These are phyloP conservation scores for Capitella teleta DNA, from an alignment of 1,140 invertebrate genomes.

Conservation along the genomic window DNA sequence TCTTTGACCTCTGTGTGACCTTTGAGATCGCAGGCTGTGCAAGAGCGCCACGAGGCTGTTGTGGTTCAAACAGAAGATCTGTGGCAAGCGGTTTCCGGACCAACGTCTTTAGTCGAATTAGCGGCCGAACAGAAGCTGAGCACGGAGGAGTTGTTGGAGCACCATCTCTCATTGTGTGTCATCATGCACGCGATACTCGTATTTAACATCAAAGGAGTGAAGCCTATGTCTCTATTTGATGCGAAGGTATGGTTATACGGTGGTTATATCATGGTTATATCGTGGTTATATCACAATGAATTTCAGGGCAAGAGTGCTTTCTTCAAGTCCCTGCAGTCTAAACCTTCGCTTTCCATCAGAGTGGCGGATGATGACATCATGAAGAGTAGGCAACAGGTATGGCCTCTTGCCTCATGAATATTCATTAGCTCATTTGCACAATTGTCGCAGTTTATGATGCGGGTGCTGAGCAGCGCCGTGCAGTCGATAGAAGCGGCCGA, in stretches of 20 bases:
- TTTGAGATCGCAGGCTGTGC: conserved; percentile 33
- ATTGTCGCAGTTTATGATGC: neutral
- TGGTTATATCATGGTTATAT: too few species aligned
- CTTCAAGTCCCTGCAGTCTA: conserved; percentile 26
- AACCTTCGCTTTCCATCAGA: neutral
- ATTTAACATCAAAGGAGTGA: conserved; percentile 65
- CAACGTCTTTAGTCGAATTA: conserved; percentile 54
- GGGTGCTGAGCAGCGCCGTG: neutral
- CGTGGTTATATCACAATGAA: too few species aligned
- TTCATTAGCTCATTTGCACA: conserved; percentile 1
- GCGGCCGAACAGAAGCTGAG: conserved; percentile 62
- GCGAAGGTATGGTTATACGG: conserved; percentile 45
- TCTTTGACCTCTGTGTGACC: neutral
- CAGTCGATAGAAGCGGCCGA: too few species aligned
- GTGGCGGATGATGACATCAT: conserved; percentile 5
- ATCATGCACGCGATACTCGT: conserved; percentile 65
- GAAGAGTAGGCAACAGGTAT: neutral
- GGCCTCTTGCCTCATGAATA: too few species aligned
- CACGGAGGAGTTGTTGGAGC: conserved; percentile 61
- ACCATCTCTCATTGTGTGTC: conserved; percentile 65
- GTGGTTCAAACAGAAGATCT: conserved; percentile 37
- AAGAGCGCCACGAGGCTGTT: conserved; percentile 35
- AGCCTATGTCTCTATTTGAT: conserved; percentile 64
- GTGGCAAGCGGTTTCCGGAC: conserved; percentile 39
- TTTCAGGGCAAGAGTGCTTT: conserved; percentile 41